Percentiles rank a stretch among this genome's conserved stretches.
Conservation (phyloP, 1,140 invertebrate genomes). For the Hypothenemus hampei region DNA sequence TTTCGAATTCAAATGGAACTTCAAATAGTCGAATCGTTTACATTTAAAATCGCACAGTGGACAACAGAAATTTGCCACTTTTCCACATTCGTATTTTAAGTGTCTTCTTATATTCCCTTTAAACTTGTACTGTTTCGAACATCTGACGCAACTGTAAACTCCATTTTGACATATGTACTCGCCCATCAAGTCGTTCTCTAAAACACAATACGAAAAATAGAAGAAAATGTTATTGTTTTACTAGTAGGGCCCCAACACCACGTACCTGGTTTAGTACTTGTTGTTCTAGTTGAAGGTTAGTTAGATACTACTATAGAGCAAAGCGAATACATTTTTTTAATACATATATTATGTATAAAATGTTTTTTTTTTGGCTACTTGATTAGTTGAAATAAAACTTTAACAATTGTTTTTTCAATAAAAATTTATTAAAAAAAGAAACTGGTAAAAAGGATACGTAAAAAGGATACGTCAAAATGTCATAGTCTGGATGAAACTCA, state of each 20-base stretch:
- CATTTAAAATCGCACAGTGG: slow-evolving; percentile 46
- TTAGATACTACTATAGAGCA: slow-evolving; percentile 4
- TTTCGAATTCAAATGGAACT: slow-evolving; percentile 33
- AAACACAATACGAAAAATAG: background rate
- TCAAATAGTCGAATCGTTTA: slow-evolving; percentile 33
- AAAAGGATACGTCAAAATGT: too few relatives aligned
- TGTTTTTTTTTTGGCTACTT: too few relatives aligned
- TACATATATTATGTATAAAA: too few relatives aligned
- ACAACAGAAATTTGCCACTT: slow-evolving; percentile 45
- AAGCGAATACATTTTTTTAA: too few relatives aligned
- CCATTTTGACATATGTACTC: slow-evolving; percentile 30
- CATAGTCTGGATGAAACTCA: too few relatives aligned
- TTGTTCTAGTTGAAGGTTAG: too few relatives aligned
- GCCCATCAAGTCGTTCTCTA: slow-evolving; percentile 11
- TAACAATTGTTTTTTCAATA: too few relatives aligned
- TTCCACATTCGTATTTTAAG: slow-evolving; percentile 40
- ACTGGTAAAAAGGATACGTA: too few relatives aligned
- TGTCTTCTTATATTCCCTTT: slow-evolving; percentile 35
- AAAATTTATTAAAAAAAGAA: too few relatives aligned
- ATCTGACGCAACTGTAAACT: slow-evolving; percentile 28
- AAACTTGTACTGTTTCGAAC: slow-evolving; percentile 34
- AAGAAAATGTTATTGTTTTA: background rate
- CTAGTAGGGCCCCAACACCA: slow-evolving; percentile 19
- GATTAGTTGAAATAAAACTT: too few relatives aligned
- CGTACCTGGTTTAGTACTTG: slow-evolving; percentile 6